These are phyloP conservation scores for Sphyrna mokarran DNA, from an alignment of 2,113 vertebrate genomes.

Conservation along the genomic window DNA sequence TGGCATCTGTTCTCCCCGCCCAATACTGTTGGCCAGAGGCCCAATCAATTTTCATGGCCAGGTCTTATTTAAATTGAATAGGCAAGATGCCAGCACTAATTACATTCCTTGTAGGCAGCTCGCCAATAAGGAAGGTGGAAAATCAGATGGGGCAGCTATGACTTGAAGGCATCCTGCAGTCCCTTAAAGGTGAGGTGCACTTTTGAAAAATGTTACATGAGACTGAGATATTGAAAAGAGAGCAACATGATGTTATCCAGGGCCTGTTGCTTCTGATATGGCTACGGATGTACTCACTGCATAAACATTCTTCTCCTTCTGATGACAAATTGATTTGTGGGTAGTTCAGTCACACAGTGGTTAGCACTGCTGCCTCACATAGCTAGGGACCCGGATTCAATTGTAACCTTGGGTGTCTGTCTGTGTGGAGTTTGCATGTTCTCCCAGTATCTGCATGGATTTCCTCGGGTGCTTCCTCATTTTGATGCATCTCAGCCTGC, in stretches of 20 bases:
- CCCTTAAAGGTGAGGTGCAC: not conserved
- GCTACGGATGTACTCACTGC: not conserved
- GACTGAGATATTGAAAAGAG: not conserved
- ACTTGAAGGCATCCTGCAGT: not conserved
- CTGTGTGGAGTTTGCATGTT: too few relatives aligned
- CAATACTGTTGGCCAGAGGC: slow-evolving; percentile 2
- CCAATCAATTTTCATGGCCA: slow-evolving; percentile 3
- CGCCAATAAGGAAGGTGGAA: not conserved
- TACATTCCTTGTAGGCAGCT: not conserved
- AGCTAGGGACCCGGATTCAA: too few relatives aligned
- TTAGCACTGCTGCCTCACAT: too few relatives aligned
- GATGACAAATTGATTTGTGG: not conserved
- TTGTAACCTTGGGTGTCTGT: too few relatives aligned
- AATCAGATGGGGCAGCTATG: not conserved
- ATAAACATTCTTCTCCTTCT: not conserved
- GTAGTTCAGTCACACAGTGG: too few relatives aligned
- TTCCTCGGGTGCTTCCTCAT: too few relatives aligned
- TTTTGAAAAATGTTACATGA: not conserved
- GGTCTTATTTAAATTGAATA: slow-evolving; percentile 20
- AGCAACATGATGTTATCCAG: not conserved
- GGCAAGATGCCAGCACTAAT: slow-evolving; percentile 18
- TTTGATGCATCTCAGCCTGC: too few relatives aligned
- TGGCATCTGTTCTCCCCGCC: not conserved
- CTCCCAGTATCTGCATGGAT: too few relatives aligned
- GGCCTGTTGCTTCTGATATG: not conserved